These are phyloP conservation scores for Cebidichthys violaceus DNA, from an alignment of 2,113 vertebrate genomes.

Conservation along the genomic window DNA sequence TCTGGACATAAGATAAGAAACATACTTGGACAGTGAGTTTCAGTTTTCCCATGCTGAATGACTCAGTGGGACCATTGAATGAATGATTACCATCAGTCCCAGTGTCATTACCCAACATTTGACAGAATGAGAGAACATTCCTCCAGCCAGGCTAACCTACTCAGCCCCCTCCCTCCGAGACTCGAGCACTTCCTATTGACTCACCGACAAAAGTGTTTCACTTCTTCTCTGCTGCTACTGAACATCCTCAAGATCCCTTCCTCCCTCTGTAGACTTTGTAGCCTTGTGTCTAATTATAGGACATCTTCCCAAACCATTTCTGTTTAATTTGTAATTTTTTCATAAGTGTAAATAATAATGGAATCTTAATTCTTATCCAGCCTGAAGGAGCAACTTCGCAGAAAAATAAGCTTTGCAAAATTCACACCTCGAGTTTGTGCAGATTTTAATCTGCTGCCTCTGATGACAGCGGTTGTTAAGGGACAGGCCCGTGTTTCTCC, in stretches of 20 bases:
- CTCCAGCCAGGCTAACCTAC: constrained; percentile 37
- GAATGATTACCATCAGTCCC: constrained; percentile 43
- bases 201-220: constrained; percentile 40
- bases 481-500: constrained; percentile 9
- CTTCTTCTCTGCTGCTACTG: constrained; percentile 60
- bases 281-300: constrained; percentile 22
- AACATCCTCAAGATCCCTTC: constrained; percentile 49
- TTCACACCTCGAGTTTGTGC: neutral
- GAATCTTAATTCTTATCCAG: constrained; percentile 32
- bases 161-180: constrained; percentile 46
- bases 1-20: neutral
- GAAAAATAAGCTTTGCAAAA: constrained; percentile 18
- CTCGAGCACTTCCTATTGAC: constrained; percentile 71
- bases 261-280: constrained; percentile 43
- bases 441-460: constrained; percentile 32
- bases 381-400: neutral
- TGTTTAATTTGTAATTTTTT: constrained; percentile 24
- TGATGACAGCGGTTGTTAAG: constrained; percentile 28
- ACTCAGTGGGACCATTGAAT: constrained; percentile 39
- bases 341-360: neutral
- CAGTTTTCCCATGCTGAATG: constrained; percentile 27
- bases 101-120: constrained; percentile 31
- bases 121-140: constrained; percentile 62
- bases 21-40: neutral
- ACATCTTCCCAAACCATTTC: constrained; percentile 25